phyloP scores from a whole-genome alignment of 2,113 vertebrate genomes.

The Cisticola juncidis region DNA sequence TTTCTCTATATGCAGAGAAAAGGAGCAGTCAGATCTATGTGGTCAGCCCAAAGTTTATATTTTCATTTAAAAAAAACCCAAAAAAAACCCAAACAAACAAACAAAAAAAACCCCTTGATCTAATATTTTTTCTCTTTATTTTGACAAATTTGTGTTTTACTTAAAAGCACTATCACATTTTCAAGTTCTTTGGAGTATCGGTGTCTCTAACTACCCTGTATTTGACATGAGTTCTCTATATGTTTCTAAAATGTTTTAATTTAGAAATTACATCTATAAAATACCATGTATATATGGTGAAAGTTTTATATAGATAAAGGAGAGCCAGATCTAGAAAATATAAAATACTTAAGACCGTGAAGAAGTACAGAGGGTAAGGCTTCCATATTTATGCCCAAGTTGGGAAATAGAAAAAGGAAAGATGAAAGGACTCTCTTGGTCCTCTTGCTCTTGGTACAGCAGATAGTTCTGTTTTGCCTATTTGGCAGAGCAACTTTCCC shows the following conservation, averaged over 20 bases:
- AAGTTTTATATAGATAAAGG: not conserved
- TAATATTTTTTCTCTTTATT: not conserved
- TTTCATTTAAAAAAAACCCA: not conserved
- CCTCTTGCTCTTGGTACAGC: not conserved
- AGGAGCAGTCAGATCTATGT: not conserved
- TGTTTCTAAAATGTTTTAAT: not conserved
- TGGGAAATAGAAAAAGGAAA: not conserved
- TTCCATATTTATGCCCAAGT: not conserved
- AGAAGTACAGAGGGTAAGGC: not conserved
- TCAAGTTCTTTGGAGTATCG: not conserved
- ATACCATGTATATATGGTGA: not conserved
- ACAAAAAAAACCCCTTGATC: no score
- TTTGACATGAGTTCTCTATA: not conserved
- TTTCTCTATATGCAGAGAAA: not conserved
- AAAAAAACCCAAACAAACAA: no score
- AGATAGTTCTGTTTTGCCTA: not conserved
- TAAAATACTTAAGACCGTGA: not conserved
- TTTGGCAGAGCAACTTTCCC: not conserved
- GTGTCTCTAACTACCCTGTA: not conserved
- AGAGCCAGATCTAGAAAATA: not conserved
- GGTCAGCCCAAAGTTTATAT: not conserved
- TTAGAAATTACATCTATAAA: not conserved
- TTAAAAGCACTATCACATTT: not conserved
- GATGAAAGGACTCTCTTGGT: not conserved
- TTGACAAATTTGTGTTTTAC: not conserved